These are phyloP conservation scores for Pyrgus malvae DNA, from an alignment of 2,888 invertebrate species.

Conservation along the genomic window DNA sequence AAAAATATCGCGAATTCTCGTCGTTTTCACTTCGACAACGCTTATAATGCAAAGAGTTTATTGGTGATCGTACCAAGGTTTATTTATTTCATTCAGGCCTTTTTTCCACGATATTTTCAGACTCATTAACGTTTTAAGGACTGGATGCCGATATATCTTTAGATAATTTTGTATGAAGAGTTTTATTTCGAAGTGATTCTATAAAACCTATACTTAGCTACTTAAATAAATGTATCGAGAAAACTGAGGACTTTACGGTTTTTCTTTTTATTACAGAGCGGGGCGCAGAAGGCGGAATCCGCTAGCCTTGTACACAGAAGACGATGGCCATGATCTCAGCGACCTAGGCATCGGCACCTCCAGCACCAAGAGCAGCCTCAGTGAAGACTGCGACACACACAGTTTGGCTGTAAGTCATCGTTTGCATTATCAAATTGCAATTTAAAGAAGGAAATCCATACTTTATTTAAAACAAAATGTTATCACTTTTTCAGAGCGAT, in stretches of 20 bases:
- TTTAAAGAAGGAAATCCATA: not conserved
- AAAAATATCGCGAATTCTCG: conserved; percentile 1
- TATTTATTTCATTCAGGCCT: too few species aligned
- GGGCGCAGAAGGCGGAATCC: conserved; percentile 78
- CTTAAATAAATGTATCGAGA: too few species aligned
- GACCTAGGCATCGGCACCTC: conserved; percentile 90
- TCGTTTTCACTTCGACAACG: not conserved
- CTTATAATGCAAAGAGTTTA: too few species aligned
- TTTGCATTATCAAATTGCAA: not conserved
- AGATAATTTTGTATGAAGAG: too few species aligned
- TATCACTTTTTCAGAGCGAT: conserved; percentile 75
- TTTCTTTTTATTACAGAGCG: conserved; percentile 55
- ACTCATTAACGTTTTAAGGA: too few species aligned
- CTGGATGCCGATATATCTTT: too few species aligned
- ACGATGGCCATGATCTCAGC: conserved; percentile 91
- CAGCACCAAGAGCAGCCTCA: conserved; percentile 84
- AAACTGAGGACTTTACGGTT: not conserved
- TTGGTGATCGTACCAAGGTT: too few species aligned
- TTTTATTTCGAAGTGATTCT: too few species aligned
- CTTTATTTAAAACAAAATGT: not conserved
- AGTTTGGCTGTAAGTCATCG: conserved; percentile 81
- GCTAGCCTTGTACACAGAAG: conserved; percentile 88
- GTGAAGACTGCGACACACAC: conserved; percentile 84
- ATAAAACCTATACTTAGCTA: too few species aligned
- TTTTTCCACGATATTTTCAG: too few species aligned